These are phyloP conservation scores for Eupithecia vulgata DNA, from an alignment of 2,888 invertebrate species.

Conservation along the genomic window DNA sequence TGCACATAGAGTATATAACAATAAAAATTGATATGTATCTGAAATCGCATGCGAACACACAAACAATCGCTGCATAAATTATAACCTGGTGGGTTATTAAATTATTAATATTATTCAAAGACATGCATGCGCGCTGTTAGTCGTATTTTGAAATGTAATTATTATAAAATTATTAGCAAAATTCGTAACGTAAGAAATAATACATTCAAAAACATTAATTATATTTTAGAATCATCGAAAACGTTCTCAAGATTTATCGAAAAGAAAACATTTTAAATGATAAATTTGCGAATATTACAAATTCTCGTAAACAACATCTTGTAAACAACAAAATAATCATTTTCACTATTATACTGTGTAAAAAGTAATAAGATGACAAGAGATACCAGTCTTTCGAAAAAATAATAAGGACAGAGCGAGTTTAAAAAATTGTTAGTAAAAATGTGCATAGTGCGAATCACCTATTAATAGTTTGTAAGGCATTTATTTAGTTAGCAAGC, in stretches of 20 bases:
- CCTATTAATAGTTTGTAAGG: too few relatives aligned
- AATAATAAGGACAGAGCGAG: neutral
- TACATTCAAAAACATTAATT: neutral
- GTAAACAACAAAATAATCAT: neutral
- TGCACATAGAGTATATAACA: neutral
- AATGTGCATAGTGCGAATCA: too few relatives aligned
- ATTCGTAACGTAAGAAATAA: too few relatives aligned
- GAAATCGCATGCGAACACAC: slow-evolving; percentile 14
- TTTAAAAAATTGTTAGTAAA: neutral
- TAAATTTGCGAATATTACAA: neutral
- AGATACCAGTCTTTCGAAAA: neutral
- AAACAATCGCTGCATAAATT: slow-evolving; percentile 26
- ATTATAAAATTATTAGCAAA: too few relatives aligned
- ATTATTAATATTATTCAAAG: neutral
- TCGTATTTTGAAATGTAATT: too few relatives aligned
- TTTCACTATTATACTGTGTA: neutral
- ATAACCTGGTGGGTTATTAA: slow-evolving; percentile 3
- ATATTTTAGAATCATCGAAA: neutral
- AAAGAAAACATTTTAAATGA: neutral
- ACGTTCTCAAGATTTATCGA: neutral
- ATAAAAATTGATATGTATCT: slow-evolving; percentile 14
- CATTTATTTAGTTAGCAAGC: neutral
- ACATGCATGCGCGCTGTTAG: too few relatives aligned
- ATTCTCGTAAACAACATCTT: too few relatives aligned
- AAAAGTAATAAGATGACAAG: neutral